phyloP scores from a whole-genome alignment of 1,140 invertebrate species.

The Belonocnema kinseyi region DNA sequence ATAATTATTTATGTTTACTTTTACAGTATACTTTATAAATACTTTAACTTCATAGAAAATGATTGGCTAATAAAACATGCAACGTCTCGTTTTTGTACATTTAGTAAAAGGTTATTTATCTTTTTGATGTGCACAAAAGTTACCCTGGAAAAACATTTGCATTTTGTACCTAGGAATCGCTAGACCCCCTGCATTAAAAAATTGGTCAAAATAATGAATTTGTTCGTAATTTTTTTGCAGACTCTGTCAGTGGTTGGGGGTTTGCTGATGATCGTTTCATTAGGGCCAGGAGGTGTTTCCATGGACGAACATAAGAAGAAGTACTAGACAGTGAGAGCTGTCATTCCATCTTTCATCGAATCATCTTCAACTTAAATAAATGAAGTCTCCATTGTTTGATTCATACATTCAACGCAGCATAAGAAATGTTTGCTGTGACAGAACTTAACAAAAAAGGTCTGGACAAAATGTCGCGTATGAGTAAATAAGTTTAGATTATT shows the following conservation, averaged over 20 bases:
- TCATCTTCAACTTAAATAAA: conserved; percentile 28
- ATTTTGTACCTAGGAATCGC: too few species aligned
- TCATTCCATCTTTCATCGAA: conserved; percentile 46
- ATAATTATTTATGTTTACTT: too few species aligned
- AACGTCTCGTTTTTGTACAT: background rate
- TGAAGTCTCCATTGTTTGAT: background rate
- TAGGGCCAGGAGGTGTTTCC: conserved; percentile 98
- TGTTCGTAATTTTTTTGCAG: conserved; percentile 79
- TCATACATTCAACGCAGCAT: conserved; percentile 35
- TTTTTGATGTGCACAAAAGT: too few species aligned
- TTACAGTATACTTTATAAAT: too few species aligned
- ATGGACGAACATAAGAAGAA: conserved; percentile 99
- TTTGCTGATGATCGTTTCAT: conserved; percentile 97
- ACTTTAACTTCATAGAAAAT: background rate
- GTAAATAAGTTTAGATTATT: conserved; percentile 34
- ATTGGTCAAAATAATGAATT: conserved; percentile 34
- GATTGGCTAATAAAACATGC: background rate
- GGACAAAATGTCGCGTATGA: conserved; percentile 35
- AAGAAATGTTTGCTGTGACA: conserved; percentile 29
- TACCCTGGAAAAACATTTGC: too few species aligned
- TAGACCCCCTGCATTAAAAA: too few species aligned
- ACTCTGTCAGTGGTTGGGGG: conserved; percentile 99
- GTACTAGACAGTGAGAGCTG: conserved; percentile 82
- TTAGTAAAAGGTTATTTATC: background rate
- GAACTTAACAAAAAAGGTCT: conserved; percentile 23